Percentiles rank a stretch among this genome's conserved stretches.
Evolutionary conservation across 2,888 invertebrate species (phyloP).

Genomic region (Parasteatoda lunata): DNA sequence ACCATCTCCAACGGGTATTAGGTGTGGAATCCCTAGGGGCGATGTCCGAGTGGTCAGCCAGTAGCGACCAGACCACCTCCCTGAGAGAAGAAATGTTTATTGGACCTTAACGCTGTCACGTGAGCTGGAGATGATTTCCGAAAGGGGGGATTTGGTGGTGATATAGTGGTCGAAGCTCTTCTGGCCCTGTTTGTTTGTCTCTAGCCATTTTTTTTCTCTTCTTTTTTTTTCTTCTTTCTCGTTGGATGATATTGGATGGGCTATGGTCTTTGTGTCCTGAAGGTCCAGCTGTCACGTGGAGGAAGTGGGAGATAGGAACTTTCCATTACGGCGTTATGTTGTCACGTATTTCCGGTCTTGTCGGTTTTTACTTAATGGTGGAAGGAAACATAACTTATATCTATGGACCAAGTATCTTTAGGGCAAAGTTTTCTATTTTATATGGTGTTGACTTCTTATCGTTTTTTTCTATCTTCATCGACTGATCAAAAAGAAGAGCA

Average conservation of each 20-base stretch:
- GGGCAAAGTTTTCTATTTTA: background rate
- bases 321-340: conserved; percentile 28
- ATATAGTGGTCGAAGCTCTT: conserved; percentile 44
- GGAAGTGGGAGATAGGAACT: conserved; percentile 24
- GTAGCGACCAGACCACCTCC: conserved; percentile 21
- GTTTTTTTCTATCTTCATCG: background rate
- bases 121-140: conserved; percentile 43
- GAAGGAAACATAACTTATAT: conserved; percentile 26
- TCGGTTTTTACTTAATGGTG: conserved; percentile 39
- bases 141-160: conserved; percentile 36
- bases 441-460: background rate
- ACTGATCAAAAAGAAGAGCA: no score
- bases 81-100: conserved; percentile 23
- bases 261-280: conserved; percentile 22
- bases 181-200: conserved; percentile 22
- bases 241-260: conserved; percentile 5
- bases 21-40: conserved; percentile 14
- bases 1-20: conserved; percentile 27
- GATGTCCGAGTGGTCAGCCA: conserved; percentile 16
- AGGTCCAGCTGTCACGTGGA: conserved; percentile 18
- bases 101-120: conserved; percentile 48
- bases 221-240: background rate
- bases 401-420: conserved; percentile 7
- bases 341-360: conserved; percentile 49
- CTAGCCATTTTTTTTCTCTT: conserved; percentile 4